These are phyloP conservation scores for Coremacera marginata DNA, from an alignment of 2,888 invertebrate species.

Conservation along the genomic window DNA sequence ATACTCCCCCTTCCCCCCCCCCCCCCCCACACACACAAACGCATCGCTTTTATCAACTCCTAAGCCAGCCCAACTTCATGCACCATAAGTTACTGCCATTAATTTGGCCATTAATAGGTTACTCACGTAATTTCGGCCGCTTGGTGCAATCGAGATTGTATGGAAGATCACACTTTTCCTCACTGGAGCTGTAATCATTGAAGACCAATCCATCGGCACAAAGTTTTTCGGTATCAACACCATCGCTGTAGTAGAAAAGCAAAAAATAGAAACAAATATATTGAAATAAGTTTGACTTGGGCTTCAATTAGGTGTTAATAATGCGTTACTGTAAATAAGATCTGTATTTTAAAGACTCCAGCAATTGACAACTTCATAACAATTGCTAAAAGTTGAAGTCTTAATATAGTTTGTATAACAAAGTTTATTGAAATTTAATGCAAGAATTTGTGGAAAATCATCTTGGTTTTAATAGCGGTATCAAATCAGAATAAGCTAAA, in stretches of 20 bases:
- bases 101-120: slow-evolving; percentile 25
- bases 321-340: no score
- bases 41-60: background rate
- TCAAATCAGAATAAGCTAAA: no score
- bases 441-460: no score
- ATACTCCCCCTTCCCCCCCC: background rate
- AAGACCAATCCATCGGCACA: slow-evolving; percentile 93
- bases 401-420: no score
- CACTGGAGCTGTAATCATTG: slow-evolving; percentile 84
- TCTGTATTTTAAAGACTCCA: no score
- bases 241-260: slow-evolving; percentile 72
- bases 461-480: no score
- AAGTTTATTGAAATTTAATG: no score
- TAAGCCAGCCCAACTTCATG: background rate
- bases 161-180: slow-evolving; percentile 89
- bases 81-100: background rate
- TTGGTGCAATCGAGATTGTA: slow-evolving; percentile 87
- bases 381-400: no score
- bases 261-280: slow-evolving; percentile 16
- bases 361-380: no score
- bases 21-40: background rate
- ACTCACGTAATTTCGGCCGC: slow-evolving; percentile 85
- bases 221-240: slow-evolving; percentile 80
- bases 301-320: background rate
- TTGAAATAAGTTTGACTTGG: background rate